These are phyloP conservation scores for Phoenoteleia sp. DNA, from an alignment of 2,888 invertebrate species.

Conservation along the genomic window DNA sequence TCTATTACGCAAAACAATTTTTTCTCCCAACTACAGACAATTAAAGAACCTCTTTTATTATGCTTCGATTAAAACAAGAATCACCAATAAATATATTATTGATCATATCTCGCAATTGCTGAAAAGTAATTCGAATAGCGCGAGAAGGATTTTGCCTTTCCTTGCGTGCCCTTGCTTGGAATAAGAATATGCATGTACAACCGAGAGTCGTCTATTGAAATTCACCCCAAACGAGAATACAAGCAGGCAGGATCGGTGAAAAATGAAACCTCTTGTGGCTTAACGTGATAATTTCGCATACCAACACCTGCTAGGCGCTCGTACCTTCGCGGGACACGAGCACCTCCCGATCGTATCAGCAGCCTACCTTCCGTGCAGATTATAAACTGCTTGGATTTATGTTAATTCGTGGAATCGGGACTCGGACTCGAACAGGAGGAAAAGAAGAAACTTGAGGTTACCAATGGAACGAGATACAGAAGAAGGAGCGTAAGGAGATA, in stretches of 20 bases:
- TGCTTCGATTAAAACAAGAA: too few species aligned
- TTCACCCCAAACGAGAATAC: conserved; percentile 73
- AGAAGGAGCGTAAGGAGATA: conserved; percentile 67
- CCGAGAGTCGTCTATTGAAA: conserved; percentile 73
- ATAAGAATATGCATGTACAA: conserved; percentile 40
- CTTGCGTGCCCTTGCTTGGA: conserved; percentile 56
- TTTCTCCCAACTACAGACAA: too few species aligned
- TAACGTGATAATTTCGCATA: conserved; percentile 84
- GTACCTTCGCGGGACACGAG: conserved; percentile 74
- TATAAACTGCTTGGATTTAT: conserved; percentile 84
- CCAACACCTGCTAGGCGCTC: conserved; percentile 81
- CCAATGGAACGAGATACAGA: conserved; percentile 71
- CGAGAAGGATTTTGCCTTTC: conserved; percentile 18
- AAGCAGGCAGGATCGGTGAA: conserved; percentile 70
- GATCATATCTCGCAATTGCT: neutral
- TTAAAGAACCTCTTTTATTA: too few species aligned
- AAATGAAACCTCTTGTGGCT: conserved; percentile 77
- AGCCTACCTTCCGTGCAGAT: conserved; percentile 81
- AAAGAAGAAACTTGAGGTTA: conserved; percentile 71
- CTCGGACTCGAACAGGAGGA: conserved; percentile 72
- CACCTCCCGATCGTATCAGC: conserved; percentile 82
- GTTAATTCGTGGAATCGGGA: conserved; percentile 83
- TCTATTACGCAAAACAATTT: too few species aligned
- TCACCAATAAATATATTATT: too few species aligned
- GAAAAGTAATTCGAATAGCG: conserved; percentile 17